These are phyloP conservation scores for Heteromurus nitidus DNA, from an alignment of 2,888 invertebrate genomes.

Conservation along the genomic window DNA sequence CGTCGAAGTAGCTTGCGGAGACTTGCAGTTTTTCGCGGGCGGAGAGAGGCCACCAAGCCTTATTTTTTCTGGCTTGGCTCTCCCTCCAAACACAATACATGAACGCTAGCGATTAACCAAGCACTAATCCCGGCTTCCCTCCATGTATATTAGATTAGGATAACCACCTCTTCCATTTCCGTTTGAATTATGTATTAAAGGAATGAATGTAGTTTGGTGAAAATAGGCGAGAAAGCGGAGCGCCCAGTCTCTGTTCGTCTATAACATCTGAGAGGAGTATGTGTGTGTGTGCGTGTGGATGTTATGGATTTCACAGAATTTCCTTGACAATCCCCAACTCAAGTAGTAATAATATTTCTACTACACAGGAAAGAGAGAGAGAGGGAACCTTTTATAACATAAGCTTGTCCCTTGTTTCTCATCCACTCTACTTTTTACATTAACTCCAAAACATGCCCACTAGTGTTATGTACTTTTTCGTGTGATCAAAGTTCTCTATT, in stretches of 20 bases:
- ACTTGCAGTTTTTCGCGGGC: no score
- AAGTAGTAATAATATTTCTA: not conserved
- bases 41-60: constrained; percentile 5
- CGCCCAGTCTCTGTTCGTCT: not conserved
- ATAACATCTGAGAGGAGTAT: not conserved
- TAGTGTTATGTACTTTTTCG: not conserved
- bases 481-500: constrained; percentile 28
- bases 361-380: not conserved
- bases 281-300: constrained; percentile 18
- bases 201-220: not conserved
- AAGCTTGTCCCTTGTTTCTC: not conserved
- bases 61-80: not conserved
- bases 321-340: not conserved
- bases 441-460: not conserved
- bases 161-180: constrained; percentile 67
- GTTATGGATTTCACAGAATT: constrained; percentile 10
- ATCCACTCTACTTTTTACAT: not conserved
- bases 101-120: constrained; percentile 54
- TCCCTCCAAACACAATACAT: constrained; percentile 12
- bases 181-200: constrained; percentile 54
- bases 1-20: no score
- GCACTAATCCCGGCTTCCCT: constrained; percentile 54
- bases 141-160: constrained; percentile 65
- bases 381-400: not conserved
- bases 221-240: not conserved